These are phyloP conservation scores for Phocides pigmalion DNA, from an alignment of 1,140 invertebrate genomes.

Conservation along the genomic window DNA sequence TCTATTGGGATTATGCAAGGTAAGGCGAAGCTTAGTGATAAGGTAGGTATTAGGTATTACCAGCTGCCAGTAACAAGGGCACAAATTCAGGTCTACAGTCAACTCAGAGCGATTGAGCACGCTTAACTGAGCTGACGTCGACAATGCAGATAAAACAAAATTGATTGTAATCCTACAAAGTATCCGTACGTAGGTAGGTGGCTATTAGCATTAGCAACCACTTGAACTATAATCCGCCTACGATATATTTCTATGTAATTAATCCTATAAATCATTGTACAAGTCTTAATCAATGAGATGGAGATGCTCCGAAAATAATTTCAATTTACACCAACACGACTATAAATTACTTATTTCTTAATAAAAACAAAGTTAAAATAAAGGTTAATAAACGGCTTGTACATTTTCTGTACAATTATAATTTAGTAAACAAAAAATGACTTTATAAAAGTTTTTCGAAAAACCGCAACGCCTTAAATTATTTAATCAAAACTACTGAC, in stretches of 20 bases:
- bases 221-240: conserved; percentile 2
- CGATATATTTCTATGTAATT: not conserved
- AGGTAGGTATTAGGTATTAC: conserved; percentile 12
- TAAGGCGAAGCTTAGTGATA: conserved; percentile 19
- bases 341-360: too few species aligned
- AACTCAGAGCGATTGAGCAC: conserved; percentile 28
- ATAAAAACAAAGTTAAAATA: too few species aligned
- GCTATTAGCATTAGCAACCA: conserved; percentile 17
- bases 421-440: too few species aligned
- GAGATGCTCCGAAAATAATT: too few species aligned
- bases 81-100: conserved; percentile 29
- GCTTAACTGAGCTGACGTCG: conserved; percentile 21
- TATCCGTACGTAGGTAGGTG: conserved; percentile 6
- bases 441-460: too few species aligned
- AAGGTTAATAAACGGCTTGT: too few species aligned
- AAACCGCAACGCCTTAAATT: too few species aligned
- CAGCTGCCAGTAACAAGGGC: conserved; percentile 22
- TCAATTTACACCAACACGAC: too few species aligned
- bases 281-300: too few species aligned
- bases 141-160: conserved; percentile 27
- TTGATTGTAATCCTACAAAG: conserved; percentile 31
- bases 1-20: conserved; percentile 26
- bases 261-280: not conserved
- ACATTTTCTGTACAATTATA: too few species aligned
- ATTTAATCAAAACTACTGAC: too few species aligned